phyloP scores from a whole-genome alignment of 2,113 vertebrate species.

The Forbesichthys agassizii region DNA sequence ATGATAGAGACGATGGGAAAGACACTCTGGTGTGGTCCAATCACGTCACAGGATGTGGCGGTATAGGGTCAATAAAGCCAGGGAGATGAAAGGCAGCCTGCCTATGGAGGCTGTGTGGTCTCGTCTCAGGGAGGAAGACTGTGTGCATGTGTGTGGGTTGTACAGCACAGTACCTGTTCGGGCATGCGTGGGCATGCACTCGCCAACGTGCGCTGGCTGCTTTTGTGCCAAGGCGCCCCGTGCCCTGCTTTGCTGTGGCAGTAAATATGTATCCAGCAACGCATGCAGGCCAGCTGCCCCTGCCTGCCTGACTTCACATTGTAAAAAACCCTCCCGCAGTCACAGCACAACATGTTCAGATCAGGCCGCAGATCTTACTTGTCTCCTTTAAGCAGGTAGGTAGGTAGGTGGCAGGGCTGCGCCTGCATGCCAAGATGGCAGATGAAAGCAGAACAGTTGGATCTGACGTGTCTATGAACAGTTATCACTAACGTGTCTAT shows the following conservation, averaged over 20 bases:
- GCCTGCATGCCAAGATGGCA: conserved; percentile 41
- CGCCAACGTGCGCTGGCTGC: neutral
- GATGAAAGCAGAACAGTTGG: conserved; percentile 39
- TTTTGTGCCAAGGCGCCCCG: conserved; percentile 27
- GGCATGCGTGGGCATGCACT: conserved; percentile 19
- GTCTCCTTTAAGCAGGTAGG: neutral
- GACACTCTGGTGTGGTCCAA: conserved; percentile 69
- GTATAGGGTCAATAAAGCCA: conserved; percentile 60
- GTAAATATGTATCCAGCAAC: conserved; percentile 20
- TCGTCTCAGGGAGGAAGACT: conserved; percentile 20
- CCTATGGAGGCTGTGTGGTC: conserved; percentile 62
- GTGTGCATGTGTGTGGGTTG: conserved; percentile 18
- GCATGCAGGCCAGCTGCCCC: conserved; percentile 15
- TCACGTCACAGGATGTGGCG: conserved; percentile 70
- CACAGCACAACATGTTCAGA: conserved; percentile 51
- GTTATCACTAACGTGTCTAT: no score
- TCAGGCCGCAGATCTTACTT: conserved; percentile 54
- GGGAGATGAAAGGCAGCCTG: conserved; percentile 70
- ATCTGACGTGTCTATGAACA: neutral
- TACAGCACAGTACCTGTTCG: neutral
- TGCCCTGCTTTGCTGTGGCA: conserved; percentile 32
- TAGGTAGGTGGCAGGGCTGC: conserved; percentile 9
- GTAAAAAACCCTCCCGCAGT: conserved; percentile 46
- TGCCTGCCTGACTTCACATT: conserved; percentile 36
- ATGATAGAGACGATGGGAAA: conserved; percentile 46